Conservation (phyloP, 2,888 invertebrate species). For the Drosophila emarginata region DNA sequence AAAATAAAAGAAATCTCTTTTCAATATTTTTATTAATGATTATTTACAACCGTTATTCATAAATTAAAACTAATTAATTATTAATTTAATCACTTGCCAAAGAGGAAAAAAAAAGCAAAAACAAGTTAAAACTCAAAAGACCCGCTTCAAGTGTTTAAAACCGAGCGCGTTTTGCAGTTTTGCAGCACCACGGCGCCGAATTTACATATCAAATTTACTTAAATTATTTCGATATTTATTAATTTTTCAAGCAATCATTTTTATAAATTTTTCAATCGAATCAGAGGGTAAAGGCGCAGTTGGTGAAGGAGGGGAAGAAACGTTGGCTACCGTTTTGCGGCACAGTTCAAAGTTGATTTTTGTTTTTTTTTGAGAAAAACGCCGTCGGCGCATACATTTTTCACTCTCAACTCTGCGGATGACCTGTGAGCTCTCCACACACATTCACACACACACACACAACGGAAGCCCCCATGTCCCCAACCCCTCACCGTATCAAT, state of each 20-base stretch:
- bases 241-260: constrained; percentile 62
- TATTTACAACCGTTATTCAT: constrained; percentile 80
- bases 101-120: constrained; percentile 28
- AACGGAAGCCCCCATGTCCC: not conserved
- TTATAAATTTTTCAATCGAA: constrained; percentile 53
- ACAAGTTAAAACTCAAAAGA: constrained; percentile 22
- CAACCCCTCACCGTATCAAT: not conserved
- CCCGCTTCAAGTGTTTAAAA: constrained; percentile 69
- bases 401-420: constrained; percentile 52
- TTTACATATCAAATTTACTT: constrained; percentile 70
- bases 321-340: constrained; percentile 73
- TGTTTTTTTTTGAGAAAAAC: constrained; percentile 31
- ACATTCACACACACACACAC: not conserved
- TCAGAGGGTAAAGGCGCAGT: not conserved
- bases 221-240: constrained; percentile 76
- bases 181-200: constrained; percentile 46
- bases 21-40: constrained; percentile 78
- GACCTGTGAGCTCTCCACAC: constrained; percentile 57
- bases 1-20: constrained; percentile 73
- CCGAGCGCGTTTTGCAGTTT: constrained; percentile 67
- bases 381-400: constrained; percentile 72
- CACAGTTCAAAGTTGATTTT: constrained; percentile 68
- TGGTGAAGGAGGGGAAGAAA: not conserved
- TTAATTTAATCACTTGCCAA: constrained; percentile 77
- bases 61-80: constrained; percentile 81